Percentiles rank a stretch among this genome's conserved stretches.
Conservation (phyloP, 53 echinoderm and acorn worm genomes). For the Patiria pectinifera region DNA sequence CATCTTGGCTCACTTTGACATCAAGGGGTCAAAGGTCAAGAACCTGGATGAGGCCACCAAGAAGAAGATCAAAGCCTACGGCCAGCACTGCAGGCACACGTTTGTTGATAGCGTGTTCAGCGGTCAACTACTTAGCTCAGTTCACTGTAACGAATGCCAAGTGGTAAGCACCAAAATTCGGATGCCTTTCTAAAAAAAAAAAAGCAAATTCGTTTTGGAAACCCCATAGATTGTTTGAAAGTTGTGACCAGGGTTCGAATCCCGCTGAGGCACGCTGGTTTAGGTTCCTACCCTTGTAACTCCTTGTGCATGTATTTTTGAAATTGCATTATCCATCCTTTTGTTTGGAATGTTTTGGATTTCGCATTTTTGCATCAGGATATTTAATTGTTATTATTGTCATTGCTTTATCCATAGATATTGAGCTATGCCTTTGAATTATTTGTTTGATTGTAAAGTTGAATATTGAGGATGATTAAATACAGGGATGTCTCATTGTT, state of each 20-base stretch:
- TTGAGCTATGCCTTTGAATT: too few relatives aligned
- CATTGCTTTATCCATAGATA: too few relatives aligned
- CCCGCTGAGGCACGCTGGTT: not conserved
- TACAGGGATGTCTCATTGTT: not conserved
- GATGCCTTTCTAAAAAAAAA: not conserved
- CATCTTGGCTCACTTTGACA: constrained; percentile 74
- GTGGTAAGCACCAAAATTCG: constrained; percentile 54
- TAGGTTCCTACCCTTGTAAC: too few relatives aligned
- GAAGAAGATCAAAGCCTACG: constrained; percentile 89
- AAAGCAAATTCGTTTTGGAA: not conserved
- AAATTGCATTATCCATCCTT: too few relatives aligned
- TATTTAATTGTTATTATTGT: too few relatives aligned
- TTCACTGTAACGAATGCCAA: constrained; percentile 88
- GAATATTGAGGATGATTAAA: not conserved
- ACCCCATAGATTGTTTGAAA: not conserved
- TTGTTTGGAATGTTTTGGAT: too few relatives aligned
- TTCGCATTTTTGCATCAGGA: too few relatives aligned
- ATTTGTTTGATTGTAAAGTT: not conserved
- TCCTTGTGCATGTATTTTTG: too few relatives aligned
- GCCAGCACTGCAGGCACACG: constrained; percentile 83
- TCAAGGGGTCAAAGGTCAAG: constrained; percentile 82
- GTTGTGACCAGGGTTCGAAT: not conserved
- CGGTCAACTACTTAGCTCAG: constrained; percentile 91
- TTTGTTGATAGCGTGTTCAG: constrained; percentile 98
- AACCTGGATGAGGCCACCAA: constrained; percentile 86